A percentile compares a stretch with the other conserved stretches of the same genome.
phyloP scores from a whole-genome alignment of 2,797 vertebrate genomes.

The Denticeps clupeoides region DNA sequence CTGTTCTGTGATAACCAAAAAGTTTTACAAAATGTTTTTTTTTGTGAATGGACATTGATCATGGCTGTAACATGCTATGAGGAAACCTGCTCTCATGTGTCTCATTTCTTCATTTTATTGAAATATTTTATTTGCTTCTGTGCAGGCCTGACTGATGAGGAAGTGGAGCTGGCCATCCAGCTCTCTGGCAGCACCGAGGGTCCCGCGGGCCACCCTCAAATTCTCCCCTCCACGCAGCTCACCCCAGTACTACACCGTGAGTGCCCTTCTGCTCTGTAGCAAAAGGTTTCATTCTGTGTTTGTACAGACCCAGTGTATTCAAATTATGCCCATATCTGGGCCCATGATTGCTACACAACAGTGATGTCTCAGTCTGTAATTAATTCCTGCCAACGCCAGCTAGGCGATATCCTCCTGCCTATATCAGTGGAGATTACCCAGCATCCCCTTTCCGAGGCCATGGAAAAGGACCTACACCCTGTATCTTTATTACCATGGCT shows the following conservation, averaged over 20 bases:
- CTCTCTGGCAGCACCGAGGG: slow-evolving; percentile 76
- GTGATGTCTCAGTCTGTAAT: slow-evolving; percentile 21
- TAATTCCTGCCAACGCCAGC: slow-evolving; percentile 26
- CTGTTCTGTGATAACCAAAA: no score
- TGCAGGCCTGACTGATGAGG: slow-evolving; percentile 86
- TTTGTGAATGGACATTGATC: no score
- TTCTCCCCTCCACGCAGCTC: slow-evolving; percentile 56
- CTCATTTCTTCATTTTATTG: no score
- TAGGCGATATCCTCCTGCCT: slow-evolving; percentile 28
- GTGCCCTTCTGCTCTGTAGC: slow-evolving; percentile 38
- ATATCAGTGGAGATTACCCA: no score
- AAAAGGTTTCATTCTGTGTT: no score
- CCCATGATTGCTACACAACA: background rate
- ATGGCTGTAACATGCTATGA: no score
- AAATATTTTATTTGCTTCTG: slow-evolving; percentile 10
- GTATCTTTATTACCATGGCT: slow-evolving; percentile 64
- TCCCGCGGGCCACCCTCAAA: slow-evolving; percentile 45
- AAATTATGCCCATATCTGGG: no score
- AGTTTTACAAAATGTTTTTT: no score
- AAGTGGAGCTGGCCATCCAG: slow-evolving; percentile 91
- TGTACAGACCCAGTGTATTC: background rate
- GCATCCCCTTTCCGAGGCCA: slow-evolving; percentile 11
- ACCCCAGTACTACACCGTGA: slow-evolving; percentile 65
- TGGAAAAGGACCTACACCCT: slow-evolving; percentile 47
- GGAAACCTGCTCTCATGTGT: no score